These are phyloP conservation scores for Dicrurus megarhynchus DNA, from an alignment of 2,113 vertebrate species.

Conservation along the genomic window DNA sequence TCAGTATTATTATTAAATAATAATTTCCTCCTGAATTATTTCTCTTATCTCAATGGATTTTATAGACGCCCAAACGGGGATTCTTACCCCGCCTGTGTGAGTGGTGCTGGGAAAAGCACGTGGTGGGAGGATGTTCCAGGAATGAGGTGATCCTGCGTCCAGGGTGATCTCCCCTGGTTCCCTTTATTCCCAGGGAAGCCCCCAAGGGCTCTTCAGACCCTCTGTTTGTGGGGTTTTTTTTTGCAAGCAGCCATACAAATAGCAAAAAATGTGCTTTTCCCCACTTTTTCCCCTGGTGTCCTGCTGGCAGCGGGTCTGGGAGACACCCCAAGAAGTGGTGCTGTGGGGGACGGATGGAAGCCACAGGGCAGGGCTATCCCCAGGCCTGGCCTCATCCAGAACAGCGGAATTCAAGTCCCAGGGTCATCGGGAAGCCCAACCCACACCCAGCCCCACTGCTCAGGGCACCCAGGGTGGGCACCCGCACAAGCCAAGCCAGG, in stretches of 20 bases:
- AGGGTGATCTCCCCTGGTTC: background rate
- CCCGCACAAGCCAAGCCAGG: accelerated
- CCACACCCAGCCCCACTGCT: background rate
- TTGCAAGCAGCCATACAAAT: background rate
- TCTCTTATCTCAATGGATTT: background rate
- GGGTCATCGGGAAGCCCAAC: background rate
- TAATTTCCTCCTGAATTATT: background rate
- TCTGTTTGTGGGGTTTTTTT: background rate
- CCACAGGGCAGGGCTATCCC: background rate
- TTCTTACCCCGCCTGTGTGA: accelerated
- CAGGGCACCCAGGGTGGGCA: background rate
- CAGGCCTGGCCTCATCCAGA: background rate
- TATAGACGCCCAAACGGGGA: background rate
- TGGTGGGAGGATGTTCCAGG: background rate
- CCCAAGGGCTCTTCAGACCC: background rate
- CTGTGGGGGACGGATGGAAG: background rate
- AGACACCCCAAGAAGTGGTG: background rate
- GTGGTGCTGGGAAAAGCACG: background rate
- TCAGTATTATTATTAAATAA: background rate
- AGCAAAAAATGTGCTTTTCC: background rate
- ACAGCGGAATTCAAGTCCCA: background rate
- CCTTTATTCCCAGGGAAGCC: background rate
- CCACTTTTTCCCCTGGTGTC: accelerated
- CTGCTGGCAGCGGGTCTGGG: background rate
- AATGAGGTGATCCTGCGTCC: accelerated